Conservation (phyloP, 2,888 invertebrate genomes). For the Philaethria dido region DNA sequence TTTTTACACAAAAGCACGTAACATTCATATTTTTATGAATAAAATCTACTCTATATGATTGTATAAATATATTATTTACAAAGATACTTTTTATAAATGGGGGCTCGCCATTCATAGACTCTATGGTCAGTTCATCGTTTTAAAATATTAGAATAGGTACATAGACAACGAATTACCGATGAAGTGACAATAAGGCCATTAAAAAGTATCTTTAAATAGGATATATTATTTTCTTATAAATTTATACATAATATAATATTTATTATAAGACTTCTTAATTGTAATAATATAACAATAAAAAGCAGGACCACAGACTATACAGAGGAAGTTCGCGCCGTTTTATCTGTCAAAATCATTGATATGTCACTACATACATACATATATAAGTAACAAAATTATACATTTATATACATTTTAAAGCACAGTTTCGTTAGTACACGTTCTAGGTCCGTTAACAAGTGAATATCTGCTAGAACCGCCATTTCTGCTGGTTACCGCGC, state of each 20-base stretch:
- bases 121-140: conserved; percentile 60
- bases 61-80: conserved; percentile 40
- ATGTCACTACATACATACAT: conserved; percentile 47
- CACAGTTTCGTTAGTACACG: conserved; percentile 93
- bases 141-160: conserved; percentile 39
- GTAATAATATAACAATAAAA: conserved; percentile 17
- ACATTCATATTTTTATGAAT: conserved; percentile 8
- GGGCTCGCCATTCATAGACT: conserved; percentile 76
- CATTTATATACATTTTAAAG: conserved; percentile 71
- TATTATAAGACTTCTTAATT: conserved; percentile 21
- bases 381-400: conserved; percentile 39
- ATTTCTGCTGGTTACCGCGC: conserved; percentile 85
- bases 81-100: conserved; percentile 72
- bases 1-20: conserved; percentile 29
- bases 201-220: conserved; percentile 60
- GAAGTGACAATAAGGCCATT: conserved; percentile 61
- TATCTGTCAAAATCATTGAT: conserved; percentile 48
- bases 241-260: conserved; percentile 40
- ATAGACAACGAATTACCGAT: conserved; percentile 51
- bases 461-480: conserved; percentile 91
- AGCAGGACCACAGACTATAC: conserved; percentile 23
- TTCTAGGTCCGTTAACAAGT: conserved; percentile 91
- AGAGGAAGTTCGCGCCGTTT: conserved; percentile 26
- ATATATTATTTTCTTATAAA: conserved; percentile 17
- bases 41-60: conserved; percentile 10